Evolutionary conservation across 2,888 invertebrate genomes (phyloP).

Genomic region (Cantharis rufa): DNA sequence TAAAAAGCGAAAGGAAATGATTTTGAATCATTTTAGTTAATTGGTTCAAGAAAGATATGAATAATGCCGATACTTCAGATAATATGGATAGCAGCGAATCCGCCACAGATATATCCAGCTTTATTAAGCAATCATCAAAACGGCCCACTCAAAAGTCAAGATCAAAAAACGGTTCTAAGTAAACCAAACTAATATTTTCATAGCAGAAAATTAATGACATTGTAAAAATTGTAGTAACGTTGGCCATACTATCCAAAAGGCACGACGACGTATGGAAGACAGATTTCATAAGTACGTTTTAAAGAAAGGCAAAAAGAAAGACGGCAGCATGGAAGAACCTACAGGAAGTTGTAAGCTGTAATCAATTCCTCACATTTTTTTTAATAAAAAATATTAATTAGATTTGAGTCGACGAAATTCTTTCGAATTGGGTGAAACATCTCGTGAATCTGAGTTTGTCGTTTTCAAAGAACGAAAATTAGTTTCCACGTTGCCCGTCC

Average conservation of each 20-base stretch:
- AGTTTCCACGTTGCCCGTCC: slow-evolving; percentile 77
- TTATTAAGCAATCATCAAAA: slow-evolving; percentile 56
- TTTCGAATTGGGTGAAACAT: slow-evolving; percentile 77
- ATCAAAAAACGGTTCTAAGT: slow-evolving; percentile 41
- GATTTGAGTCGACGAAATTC: slow-evolving; percentile 82
- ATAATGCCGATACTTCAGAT: slow-evolving; percentile 54
- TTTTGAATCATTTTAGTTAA: slow-evolving; percentile 53
- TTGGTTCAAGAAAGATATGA: slow-evolving; percentile 63
- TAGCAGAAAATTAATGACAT: neutral
- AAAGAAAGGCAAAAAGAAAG: slow-evolving; percentile 85
- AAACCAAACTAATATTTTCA: slow-evolving; percentile 1
- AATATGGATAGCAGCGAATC: slow-evolving; percentile 62
- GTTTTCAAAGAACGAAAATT: slow-evolving; percentile 85
- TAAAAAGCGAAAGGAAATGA: neutral
- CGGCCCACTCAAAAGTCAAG: slow-evolving; percentile 52
- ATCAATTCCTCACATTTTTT: neutral
- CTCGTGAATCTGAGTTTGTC: slow-evolving; percentile 85
- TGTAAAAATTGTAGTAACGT: slow-evolving; percentile 54
- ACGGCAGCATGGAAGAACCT: slow-evolving; percentile 85
- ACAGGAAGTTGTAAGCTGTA: slow-evolving; percentile 71
- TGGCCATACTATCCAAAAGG: slow-evolving; percentile 74
- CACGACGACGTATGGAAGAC: slow-evolving; percentile 87
- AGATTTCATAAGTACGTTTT: slow-evolving; percentile 83
- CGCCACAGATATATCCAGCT: slow-evolving; percentile 58
- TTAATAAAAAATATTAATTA: slow-evolving; percentile 40